Conservation (phyloP, 2,113 vertebrate species). For the Cyanoramphus novaezelandiae region DNA sequence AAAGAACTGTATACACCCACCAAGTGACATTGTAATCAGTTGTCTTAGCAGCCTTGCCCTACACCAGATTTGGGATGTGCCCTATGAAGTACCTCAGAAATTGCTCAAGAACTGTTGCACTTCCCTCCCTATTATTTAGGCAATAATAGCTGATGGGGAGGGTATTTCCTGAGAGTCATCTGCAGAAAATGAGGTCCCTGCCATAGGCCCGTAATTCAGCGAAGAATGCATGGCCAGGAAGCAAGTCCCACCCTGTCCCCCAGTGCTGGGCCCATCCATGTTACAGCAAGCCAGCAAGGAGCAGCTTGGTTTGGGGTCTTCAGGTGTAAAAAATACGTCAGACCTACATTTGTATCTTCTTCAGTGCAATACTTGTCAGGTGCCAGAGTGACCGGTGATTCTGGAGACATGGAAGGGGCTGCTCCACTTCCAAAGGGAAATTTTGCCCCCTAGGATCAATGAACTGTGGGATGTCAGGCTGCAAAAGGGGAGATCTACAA, state of each 20-base stretch:
- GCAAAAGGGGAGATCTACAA: background rate
- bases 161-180: conserved; percentile 63
- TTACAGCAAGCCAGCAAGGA: background rate
- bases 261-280: background rate
- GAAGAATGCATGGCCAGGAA: conserved; percentile 2
- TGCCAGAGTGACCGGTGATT: background rate
- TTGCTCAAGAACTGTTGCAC: background rate
- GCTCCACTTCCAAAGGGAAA: background rate
- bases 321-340: background rate
- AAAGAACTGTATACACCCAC: background rate
- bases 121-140: conserved; percentile 58
- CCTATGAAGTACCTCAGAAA: conserved; percentile 8
- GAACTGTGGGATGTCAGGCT: background rate
- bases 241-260: conserved; percentile 29
- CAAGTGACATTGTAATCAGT: background rate
- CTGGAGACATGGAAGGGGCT: background rate
- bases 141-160: conserved; percentile 56
- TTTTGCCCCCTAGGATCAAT: background rate
- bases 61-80: conserved; percentile 31
- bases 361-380: background rate
- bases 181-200: conserved; percentile 47
- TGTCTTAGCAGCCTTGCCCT: conserved; percentile 7
- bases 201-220: conserved; percentile 11
- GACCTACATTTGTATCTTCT: background rate
- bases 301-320: background rate